Evolutionary conservation across 2,113 vertebrate species (phyloP), one percentile per base, ranked within the genome.

Genomic region (Mystacornis crossleyi): DNA sequence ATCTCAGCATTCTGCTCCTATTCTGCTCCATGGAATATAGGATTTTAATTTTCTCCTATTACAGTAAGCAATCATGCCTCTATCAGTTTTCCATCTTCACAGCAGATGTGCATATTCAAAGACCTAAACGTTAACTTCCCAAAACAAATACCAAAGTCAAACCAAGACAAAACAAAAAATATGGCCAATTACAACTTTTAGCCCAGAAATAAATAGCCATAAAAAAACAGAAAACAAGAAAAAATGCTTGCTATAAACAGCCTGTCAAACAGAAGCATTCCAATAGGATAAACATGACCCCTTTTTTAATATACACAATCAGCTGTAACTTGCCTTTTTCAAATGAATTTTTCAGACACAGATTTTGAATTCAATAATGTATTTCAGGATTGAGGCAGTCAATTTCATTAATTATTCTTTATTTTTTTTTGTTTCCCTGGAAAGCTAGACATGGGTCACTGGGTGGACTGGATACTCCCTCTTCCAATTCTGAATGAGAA

Each of bases 21-120:
- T 53, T 87, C 71, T 58, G 38, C 77, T 85, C 57, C 58, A 38
- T 10, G 36, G 42, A 85, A 95, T 82, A 87, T 1, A 72, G 60
- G 83, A 60, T 85, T 95, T 96, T 95, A 85, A 94, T 92, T 80
- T 88, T 75, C 88, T 92, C 51, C 89, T 79, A 77, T 64, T 90
- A 82, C 74, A 89, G 60, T 96, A 86, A 90, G 86, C 73, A 91
- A 91, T 65, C 91, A 51, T 43, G 31, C 36, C 54, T 90, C 81
- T 80, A 81, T 62, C 91, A 90, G 51, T 81, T 78, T 91, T 86
- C 33, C 65, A 90, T 89, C 89, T 89, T 87, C 77, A 89, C 66
- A 79, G 82, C 82, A 96, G 90, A 94, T 84, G 81, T 92, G 90
- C 70, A 43, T 91, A 91, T 79, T 93, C 55, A 75, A 94, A 92